Conservation (phyloP, 1,140 invertebrate genomes). For the Bombus superbus region DNA sequence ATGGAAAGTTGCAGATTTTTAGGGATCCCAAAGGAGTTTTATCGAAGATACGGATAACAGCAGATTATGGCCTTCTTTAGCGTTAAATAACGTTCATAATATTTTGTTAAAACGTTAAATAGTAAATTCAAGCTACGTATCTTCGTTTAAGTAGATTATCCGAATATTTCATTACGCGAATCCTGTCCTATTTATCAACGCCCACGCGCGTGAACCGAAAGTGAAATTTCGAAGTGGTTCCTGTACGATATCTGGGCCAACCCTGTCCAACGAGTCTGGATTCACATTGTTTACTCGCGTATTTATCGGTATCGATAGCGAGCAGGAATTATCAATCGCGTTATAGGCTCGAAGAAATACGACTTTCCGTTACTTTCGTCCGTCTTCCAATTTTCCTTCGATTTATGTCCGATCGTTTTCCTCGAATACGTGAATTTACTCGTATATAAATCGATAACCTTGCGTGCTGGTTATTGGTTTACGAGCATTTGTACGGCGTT, state of each 20-base stretch:
- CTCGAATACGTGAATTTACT: no score
- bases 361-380: background rate
- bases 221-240: background rate
- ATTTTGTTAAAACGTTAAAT: background rate
- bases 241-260: background rate
- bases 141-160: background rate
- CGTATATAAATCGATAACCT: no score
- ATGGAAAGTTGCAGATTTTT: no score
- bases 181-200: background rate
- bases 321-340: background rate
- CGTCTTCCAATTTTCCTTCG: no score
- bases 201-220: background rate
- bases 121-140: background rate
- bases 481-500: no score
- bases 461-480: no score
- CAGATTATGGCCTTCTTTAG: background rate
- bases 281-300: background rate
- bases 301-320: background rate
- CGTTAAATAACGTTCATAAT: background rate
- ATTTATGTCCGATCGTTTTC: no score
- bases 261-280: background rate
- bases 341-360: background rate
- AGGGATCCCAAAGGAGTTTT: no score
- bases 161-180: background rate
- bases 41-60: background rate